Evolutionary conservation across 2,888 invertebrate species (phyloP).

Genomic region (Peribatodes rhomboidaria): DNA sequence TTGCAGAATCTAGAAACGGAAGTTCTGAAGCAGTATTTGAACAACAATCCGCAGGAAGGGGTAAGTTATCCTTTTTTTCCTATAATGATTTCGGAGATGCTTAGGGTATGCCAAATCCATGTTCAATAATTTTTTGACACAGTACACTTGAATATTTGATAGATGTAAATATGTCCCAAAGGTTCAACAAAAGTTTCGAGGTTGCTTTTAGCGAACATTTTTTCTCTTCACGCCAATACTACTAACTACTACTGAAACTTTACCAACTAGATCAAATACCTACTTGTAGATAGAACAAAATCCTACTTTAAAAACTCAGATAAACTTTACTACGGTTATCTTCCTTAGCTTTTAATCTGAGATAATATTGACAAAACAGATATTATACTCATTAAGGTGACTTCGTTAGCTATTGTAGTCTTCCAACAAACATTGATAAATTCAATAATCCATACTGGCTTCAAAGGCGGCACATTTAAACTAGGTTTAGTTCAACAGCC

Average conservation of each 20-base stretch:
- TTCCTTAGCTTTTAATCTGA: slow-evolving; percentile 22
- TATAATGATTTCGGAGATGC: background rate
- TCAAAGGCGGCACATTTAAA: slow-evolving; percentile 18
- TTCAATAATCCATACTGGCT: slow-evolving; percentile 14
- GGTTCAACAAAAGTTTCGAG: too few relatives aligned
- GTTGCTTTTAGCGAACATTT: background rate
- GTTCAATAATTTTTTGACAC: too few relatives aligned
- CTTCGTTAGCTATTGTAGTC: slow-evolving; percentile 5
- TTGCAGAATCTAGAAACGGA: slow-evolving; percentile 89
- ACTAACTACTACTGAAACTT: background rate
- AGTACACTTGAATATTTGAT: too few relatives aligned
- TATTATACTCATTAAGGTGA: slow-evolving; percentile 4
- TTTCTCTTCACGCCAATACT: background rate
- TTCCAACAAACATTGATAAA: slow-evolving; percentile 23
- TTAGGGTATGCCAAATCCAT: too few relatives aligned
- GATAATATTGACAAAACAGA: slow-evolving; percentile 20
- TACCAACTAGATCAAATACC: background rate
- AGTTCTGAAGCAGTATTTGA: slow-evolving; percentile 79
- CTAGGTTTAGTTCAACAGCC: slow-evolving; percentile 30
- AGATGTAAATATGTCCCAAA: too few relatives aligned
- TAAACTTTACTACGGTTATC: slow-evolving; percentile 14
- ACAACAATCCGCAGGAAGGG: slow-evolving; percentile 67
- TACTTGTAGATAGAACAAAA: too few relatives aligned
- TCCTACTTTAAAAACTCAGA: background rate
- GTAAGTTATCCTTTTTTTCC: slow-evolving; percentile 59